Evolutionary conservation across 2,888 invertebrate species (phyloP).

Genomic region (Andrena praecox): DNA sequence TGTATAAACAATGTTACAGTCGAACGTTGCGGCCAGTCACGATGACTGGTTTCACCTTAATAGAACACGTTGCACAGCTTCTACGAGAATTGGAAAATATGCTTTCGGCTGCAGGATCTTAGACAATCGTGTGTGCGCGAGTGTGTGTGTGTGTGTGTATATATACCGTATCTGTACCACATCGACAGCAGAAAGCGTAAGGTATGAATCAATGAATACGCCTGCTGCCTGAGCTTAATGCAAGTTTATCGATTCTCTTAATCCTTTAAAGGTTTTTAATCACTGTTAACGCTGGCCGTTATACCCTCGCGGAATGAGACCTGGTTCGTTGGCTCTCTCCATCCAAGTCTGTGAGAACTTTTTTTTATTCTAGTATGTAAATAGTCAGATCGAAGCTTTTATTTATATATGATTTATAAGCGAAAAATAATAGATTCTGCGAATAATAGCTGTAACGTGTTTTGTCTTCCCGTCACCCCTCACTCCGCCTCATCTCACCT

Average conservation of each 20-base stretch:
- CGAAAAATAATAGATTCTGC: constrained; percentile 54
- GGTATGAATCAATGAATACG: constrained; percentile 24
- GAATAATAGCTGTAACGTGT: constrained; percentile 1
- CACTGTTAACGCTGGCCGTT: constrained; percentile 53
- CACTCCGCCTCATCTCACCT: background rate
- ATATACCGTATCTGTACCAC: constrained; percentile 17
- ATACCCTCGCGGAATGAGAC: constrained; percentile 1
- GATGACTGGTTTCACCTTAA: constrained; percentile 72
- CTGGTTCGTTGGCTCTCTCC: constrained; percentile 22
- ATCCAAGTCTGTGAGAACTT: constrained; percentile 22
- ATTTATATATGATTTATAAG: constrained; percentile 69
- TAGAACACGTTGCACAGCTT: constrained; percentile 74
- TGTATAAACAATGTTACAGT: constrained; percentile 82
- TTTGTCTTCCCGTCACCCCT: background rate
- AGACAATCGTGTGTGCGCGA: constrained; percentile 32
- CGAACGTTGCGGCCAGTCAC: constrained; percentile 75
- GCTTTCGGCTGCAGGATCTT: constrained; percentile 57
- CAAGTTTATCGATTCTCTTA: constrained; percentile 1
- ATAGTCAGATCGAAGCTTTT: constrained; percentile 61
- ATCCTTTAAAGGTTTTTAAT: constrained; percentile 11
- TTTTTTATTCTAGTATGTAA: constrained; percentile 61
- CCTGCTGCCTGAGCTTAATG: background rate
- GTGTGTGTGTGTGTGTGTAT: background rate
- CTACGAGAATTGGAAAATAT: constrained; percentile 74
- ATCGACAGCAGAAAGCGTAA: constrained; percentile 13